A percentile compares a stretch with the other conserved stretches of the same genome.
Evolutionary conservation across 2,888 invertebrate species (phyloP).

Genomic region (Trachelus stipa): DNA sequence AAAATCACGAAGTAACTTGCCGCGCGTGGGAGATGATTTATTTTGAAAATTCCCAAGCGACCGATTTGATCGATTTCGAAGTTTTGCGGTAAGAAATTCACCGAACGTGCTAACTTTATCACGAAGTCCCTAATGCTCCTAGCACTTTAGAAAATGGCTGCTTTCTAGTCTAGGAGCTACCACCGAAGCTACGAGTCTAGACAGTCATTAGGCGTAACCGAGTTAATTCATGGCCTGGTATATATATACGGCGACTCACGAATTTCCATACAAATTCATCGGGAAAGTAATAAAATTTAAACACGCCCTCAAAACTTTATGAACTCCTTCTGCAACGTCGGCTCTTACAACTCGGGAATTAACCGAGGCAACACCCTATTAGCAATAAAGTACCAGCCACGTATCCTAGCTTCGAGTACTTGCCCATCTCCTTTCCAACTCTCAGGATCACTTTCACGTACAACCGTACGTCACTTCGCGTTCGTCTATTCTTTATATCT

Average conservation of each 20-base stretch:
- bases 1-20: background rate
- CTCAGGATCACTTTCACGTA: background rate
- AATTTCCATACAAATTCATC: slow-evolving; percentile 60
- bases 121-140: background rate
- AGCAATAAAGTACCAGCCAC: slow-evolving; percentile 54
- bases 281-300: slow-evolving; percentile 58
- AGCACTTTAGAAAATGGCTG: background rate
- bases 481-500: slow-evolving; percentile 13
- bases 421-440: background rate
- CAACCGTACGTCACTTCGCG: background rate
- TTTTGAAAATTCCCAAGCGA: background rate
- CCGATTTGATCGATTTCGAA: background rate
- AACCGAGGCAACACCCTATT: slow-evolving; percentile 56
- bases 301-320: slow-evolving; percentile 40
- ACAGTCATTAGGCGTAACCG: slow-evolving; percentile 47
- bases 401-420: slow-evolving; percentile 17
- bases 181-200: slow-evolving; percentile 16
- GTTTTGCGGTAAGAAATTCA: background rate
- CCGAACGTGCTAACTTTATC: background rate
- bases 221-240: slow-evolving; percentile 43
- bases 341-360: slow-evolving; percentile 43
- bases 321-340: slow-evolving; percentile 29
- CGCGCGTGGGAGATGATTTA: background rate
- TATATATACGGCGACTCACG: slow-evolving; percentile 26
- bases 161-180: background rate